Evolutionary conservation across 2,113 vertebrate species (phyloP).

Genomic region (Arizona elegans): DNA sequence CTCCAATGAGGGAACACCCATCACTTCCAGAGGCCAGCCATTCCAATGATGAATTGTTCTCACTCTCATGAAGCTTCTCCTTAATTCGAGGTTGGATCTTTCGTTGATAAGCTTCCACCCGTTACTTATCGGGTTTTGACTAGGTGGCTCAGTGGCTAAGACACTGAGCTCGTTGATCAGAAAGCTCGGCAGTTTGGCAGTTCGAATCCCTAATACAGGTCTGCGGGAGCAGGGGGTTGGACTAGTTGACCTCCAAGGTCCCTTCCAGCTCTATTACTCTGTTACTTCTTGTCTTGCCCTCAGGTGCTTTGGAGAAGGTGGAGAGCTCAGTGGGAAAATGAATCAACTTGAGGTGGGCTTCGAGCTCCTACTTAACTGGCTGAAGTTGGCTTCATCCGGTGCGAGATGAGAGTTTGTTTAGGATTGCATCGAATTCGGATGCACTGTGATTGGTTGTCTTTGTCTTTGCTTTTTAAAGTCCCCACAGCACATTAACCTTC

Average conservation of each 20-base stretch:
- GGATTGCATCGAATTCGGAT: neutral
- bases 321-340: neutral
- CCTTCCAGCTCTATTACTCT: no score
- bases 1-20: neutral
- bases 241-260: no score
- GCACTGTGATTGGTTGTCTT: neutral
- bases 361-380: neutral
- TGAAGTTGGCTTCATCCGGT: neutral
- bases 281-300: neutral
- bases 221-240: no score
- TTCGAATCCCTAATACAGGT: no score
- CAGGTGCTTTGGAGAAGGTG: neutral
- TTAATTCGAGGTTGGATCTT: neutral
- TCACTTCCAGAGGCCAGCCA: neutral
- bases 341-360: neutral
- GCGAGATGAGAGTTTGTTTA: neutral
- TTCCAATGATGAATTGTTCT: neutral
- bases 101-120: neutral
- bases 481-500: neutral
- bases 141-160: no score
- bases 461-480: neutral
- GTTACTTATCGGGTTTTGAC: no score
- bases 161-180: no score
- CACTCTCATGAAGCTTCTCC: neutral
- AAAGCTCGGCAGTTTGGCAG: no score